Evolutionary conservation across 1,140 invertebrate genomes (phyloP).

Genomic region (Drosophila auraria): DNA sequence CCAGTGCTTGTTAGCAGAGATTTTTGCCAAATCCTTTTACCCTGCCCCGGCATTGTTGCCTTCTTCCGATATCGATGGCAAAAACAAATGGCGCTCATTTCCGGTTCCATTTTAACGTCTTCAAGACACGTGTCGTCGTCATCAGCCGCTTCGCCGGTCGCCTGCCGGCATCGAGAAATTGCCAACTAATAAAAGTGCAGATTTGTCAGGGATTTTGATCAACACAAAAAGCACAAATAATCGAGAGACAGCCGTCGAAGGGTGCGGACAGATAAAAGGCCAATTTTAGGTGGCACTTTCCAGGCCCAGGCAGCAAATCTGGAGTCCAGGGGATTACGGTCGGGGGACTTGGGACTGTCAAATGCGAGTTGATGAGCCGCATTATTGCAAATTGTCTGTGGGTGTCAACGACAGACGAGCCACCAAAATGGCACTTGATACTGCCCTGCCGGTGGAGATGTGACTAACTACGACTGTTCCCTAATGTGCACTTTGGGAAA

Average conservation of each 20-base stretch:
- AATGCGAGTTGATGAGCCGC: conserved; percentile 63
- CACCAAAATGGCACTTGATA: conserved; percentile 59
- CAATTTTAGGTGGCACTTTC: conserved; percentile 65
- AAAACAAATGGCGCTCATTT: conserved; percentile 70
- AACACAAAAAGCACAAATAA: conserved; percentile 50
- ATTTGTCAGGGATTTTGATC: conserved; percentile 70
- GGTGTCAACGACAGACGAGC: conserved; percentile 48
- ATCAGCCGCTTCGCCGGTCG: conserved; percentile 21
- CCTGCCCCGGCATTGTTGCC: background rate
- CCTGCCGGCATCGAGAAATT: conserved; percentile 33
- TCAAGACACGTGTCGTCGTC: conserved; percentile 67
- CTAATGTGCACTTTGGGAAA: background rate
- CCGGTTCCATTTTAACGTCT: conserved; percentile 60
- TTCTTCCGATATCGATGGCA: conserved; percentile 13
- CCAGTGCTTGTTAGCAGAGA: conserved; percentile 45
- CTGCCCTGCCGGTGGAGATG: conserved; percentile 5
- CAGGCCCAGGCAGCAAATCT: conserved; percentile 17
- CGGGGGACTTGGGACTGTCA: conserved; percentile 33
- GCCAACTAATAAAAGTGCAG: conserved; percentile 79
- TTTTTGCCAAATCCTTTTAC: conserved; percentile 50
- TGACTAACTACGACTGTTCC: background rate
- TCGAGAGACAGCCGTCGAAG: conserved; percentile 14
- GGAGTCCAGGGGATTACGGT: background rate
- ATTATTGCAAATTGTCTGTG: conserved; percentile 75
- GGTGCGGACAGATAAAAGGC: conserved; percentile 53